A percentile compares a stretch with the other conserved stretches of the same genome.
These are phyloP conservation scores for Panulirus ornatus DNA, from an alignment of 1,140 invertebrate genomes.

Conservation along the genomic window DNA sequence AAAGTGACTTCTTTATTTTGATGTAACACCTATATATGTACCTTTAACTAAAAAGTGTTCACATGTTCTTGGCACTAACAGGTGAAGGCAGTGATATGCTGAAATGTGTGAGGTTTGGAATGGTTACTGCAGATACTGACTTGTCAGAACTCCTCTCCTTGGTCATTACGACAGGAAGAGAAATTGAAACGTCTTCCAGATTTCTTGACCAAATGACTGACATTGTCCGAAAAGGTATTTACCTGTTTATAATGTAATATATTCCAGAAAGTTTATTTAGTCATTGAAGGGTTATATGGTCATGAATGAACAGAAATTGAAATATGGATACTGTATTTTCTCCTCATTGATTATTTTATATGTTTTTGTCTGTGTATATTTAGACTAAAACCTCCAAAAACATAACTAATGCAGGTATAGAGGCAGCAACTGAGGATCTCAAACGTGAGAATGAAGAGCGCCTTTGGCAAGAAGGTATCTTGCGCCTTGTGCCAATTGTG, in stretches of 20 bases:
- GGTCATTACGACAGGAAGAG: slow-evolving; percentile 90
- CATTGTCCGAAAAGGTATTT: slow-evolving; percentile 90
- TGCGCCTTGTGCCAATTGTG: slow-evolving; percentile 94
- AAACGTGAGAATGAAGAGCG: slow-evolving; percentile 92
- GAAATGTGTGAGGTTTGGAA: slow-evolving; percentile 95
- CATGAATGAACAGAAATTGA: too few species aligned
- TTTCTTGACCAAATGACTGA: slow-evolving; percentile 96
- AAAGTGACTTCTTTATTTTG: too few species aligned
- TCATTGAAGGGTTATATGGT: too few species aligned
- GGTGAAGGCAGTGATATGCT: slow-evolving; percentile 90
- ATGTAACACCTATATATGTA: too few species aligned
- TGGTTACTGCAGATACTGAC: slow-evolving; percentile 97
- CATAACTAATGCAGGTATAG: slow-evolving; percentile 84
- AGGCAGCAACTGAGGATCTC: slow-evolving; percentile 93
- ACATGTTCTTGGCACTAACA: too few species aligned
- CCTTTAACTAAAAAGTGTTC: too few species aligned
- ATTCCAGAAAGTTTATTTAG: not conserved
- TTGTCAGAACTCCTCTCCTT: slow-evolving; percentile 92
- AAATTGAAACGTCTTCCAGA: slow-evolving; percentile 95
- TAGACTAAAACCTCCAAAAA: not conserved
- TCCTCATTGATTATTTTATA: slow-evolving; percentile 19
- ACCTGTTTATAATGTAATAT: not conserved
- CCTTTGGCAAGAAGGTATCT: slow-evolving; percentile 94
- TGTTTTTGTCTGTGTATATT: slow-evolving; percentile 18
- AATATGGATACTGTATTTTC: not conserved